Evolutionary conservation across 2,113 vertebrate species (phyloP).

Genomic region (Apteryx owenii): DNA sequence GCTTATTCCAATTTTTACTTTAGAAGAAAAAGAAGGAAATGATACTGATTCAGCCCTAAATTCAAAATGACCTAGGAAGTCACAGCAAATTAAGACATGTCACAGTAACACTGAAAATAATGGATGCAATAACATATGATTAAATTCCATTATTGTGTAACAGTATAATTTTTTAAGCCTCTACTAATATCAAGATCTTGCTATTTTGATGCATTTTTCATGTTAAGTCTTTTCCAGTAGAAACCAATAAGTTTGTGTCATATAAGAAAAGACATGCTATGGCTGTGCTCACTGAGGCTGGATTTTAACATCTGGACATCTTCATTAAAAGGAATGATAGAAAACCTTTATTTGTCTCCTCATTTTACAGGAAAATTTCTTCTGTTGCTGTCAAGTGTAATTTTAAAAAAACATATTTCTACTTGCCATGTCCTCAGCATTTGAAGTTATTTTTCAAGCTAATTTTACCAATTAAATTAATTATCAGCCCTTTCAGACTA

Average conservation of each 20-base stretch:
- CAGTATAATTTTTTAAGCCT: neutral
- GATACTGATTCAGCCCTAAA: neutral
- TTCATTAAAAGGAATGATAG: neutral
- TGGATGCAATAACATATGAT: neutral
- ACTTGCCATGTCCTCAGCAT: neutral
- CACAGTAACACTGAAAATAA: neutral
- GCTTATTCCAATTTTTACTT: neutral
- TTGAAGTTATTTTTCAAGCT: neutral
- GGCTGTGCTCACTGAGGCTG: neutral
- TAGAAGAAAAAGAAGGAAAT: neutral
- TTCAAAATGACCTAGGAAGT: neutral
- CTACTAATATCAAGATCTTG: neutral
- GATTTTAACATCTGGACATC: neutral
- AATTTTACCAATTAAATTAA: constrained; percentile 11
- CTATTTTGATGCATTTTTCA: neutral
- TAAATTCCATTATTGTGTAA: neutral
- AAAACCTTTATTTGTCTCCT: neutral
- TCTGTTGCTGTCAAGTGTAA: neutral
- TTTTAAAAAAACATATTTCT: neutral
- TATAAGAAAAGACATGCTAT: neutral
- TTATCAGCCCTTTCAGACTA: neutral
- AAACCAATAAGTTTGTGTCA: neutral
- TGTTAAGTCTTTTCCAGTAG: neutral
- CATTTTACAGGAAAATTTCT: neutral
- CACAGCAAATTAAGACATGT: neutral